phyloP scores from a whole-genome alignment of 2,888 invertebrate genomes.

The Amphipoea oculea region DNA sequence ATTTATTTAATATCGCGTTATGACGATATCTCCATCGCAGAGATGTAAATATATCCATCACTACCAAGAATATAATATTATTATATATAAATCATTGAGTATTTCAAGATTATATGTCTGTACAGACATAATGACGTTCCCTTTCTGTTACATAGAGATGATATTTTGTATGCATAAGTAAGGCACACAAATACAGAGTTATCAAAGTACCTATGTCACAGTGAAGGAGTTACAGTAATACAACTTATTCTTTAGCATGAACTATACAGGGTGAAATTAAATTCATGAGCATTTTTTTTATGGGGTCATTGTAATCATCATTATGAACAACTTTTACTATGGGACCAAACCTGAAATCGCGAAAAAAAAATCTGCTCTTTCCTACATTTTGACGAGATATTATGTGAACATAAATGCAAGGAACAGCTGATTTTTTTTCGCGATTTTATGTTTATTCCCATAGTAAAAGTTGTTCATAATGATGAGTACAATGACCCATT shows the following conservation, averaged over 20 bases:
- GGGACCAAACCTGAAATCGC: too few species aligned
- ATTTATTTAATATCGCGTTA: neutral
- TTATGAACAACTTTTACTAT: too few species aligned
- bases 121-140: conserved; percentile 64
- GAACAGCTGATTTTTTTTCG: too few species aligned
- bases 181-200: conserved; percentile 72
- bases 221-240: conserved; percentile 39
- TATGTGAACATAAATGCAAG: too few species aligned
- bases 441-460: too few species aligned
- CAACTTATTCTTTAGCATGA: neutral
- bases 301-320: too few species aligned
- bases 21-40: neutral
- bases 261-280: too few species aligned
- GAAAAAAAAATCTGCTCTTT: too few species aligned
- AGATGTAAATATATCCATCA: neutral
- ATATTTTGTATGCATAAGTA: conserved; percentile 77
- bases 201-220: conserved; percentile 69
- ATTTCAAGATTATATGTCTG: conserved; percentile 52
- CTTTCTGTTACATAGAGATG: conserved; percentile 66
- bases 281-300: too few species aligned
- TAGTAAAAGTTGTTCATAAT: too few species aligned
- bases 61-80: conserved; percentile 10
- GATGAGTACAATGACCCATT: too few species aligned
- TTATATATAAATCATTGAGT: conserved; percentile 48
- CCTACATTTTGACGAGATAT: too few species aligned